These are phyloP conservation scores for Opisthograptis luteolata DNA, from an alignment of 2,888 invertebrate genomes.

Conservation along the genomic window DNA sequence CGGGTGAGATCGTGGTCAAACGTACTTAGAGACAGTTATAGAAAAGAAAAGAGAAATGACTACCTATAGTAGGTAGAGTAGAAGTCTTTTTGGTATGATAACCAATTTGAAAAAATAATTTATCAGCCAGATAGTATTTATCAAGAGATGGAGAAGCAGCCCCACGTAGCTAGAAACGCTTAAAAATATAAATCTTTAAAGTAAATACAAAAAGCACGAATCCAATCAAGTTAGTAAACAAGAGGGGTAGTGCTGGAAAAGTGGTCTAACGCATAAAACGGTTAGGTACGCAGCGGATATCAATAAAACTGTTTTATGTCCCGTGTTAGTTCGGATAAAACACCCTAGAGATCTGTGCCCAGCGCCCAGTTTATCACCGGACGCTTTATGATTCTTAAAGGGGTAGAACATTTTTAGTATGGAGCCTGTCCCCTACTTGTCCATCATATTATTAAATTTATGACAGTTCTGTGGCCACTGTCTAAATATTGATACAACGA, in stretches of 20 bases:
- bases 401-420: no score
- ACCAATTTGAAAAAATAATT: no score
- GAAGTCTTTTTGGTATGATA: no score
- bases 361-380: conserved; percentile 64
- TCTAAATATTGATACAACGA: no score
- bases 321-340: conserved; percentile 65
- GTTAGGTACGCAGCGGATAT: conserved; percentile 36
- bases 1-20: no score
- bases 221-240: conserved; percentile 80
- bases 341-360: conserved; percentile 61
- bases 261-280: conserved; percentile 38
- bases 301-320: conserved; percentile 78
- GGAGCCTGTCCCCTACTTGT: no score
- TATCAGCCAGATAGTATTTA: no score
- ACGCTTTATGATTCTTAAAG: conserved; percentile 78
- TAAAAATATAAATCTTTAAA: conserved; percentile 62
- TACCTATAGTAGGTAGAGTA: no score
- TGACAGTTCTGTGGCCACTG: no score
- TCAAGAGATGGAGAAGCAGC: neutral
- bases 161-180: conserved; percentile 45
- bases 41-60: no score
- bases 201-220: conserved; percentile 79
- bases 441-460: no score
- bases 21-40: no score
- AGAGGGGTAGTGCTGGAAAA: conserved; percentile 38